phyloP scores from a whole-genome alignment of 2,888 invertebrate species.

The Archips xylosteana region DNA sequence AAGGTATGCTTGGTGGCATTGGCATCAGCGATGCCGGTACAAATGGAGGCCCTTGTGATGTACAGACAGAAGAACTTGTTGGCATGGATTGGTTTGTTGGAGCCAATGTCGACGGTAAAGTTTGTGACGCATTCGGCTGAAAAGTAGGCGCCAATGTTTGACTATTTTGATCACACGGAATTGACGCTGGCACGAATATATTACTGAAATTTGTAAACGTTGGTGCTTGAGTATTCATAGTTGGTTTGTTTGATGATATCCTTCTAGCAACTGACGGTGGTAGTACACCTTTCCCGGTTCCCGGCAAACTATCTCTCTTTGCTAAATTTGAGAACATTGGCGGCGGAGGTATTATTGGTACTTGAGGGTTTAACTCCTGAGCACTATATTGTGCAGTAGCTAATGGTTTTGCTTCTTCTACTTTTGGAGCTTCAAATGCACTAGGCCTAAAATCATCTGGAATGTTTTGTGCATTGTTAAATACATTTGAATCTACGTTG shows the following conservation, averaged over 20 bases:
- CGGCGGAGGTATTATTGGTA: conserved; percentile 72
- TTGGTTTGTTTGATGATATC: conserved; percentile 67
- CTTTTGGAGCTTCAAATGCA: conserved; percentile 31
- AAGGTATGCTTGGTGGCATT: conserved; percentile 1
- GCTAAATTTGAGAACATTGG: conserved; percentile 72
- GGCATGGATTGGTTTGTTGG: not conserved
- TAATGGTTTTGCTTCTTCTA: not conserved
- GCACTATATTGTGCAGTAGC: conserved; percentile 18
- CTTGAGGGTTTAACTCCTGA: conserved; percentile 28
- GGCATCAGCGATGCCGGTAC: not conserved
- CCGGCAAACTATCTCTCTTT: conserved; percentile 53
- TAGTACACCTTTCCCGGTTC: conserved; percentile 64
- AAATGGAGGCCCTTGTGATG: conserved; percentile 4
- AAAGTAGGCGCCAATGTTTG: not conserved
- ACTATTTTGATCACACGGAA: conserved; percentile 12
- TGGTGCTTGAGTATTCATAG: conserved; percentile 60
- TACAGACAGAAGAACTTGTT: conserved; percentile 1
- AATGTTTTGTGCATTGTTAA: conserved; percentile 35
- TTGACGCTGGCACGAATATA: conserved; percentile 66
- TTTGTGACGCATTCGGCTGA: conserved; percentile 10
- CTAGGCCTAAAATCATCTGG: conserved; percentile 42
- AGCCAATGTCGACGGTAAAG: not conserved
- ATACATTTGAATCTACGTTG: conserved; percentile 29
- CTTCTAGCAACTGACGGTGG: conserved; percentile 79
- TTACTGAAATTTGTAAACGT: conserved; percentile 55